Base-by-base conservation (phyloP, 2,113 vertebrate genomes). In the Elephas maximus region DNA sequence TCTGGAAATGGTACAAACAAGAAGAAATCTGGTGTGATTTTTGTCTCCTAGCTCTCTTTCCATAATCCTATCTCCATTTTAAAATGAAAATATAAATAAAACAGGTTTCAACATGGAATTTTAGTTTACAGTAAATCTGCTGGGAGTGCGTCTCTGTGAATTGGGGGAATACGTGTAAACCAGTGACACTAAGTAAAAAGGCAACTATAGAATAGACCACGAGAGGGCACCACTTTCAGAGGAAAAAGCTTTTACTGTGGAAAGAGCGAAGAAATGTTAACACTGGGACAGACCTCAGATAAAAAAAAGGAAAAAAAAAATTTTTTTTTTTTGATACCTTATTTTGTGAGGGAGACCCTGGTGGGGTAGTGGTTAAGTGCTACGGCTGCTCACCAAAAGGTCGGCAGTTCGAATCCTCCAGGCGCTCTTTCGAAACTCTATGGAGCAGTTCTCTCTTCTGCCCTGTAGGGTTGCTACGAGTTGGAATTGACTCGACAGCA, bases 81-180 rank as follows among this genome's bases (percentile, higher is more conserved):
- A 96, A 67, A 79, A 62, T n/a, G 33, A 84, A 10, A 88, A 33
- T 51, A 48, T 11, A 67, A 87, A 26, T 78, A 73, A 97, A 88
- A 65, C 33, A 23, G 17, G 74, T 77, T 90, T 96, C 41, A 65
- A 20, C 45, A 33, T 71, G 53, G 30, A 53, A 71, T 91, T 94
- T 88, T 17, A 67, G 74, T 91, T 90, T 81, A 67, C 12, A 76
- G 2, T 79, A 80, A 85, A 28, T 90, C 79, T 74, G 24, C 74
- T 77, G 45, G 67, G 60, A 84, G 51, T 1, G 12, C 15, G 62
- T 69, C 57, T 62, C 20, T 51, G 18, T 44, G 18, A 94, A 69
- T 51, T 65, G 37, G 71, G 30, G 18, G 23, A 62, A 8, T 60
- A 77, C n/a, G 44, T 90, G 5, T 71, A 57, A 77, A 89, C 7